Percentiles rank a stretch among this genome's conserved stretches.
Conservation (phyloP, 2,113 vertebrate genomes). For the Peromyscus polionotus region DNA sequence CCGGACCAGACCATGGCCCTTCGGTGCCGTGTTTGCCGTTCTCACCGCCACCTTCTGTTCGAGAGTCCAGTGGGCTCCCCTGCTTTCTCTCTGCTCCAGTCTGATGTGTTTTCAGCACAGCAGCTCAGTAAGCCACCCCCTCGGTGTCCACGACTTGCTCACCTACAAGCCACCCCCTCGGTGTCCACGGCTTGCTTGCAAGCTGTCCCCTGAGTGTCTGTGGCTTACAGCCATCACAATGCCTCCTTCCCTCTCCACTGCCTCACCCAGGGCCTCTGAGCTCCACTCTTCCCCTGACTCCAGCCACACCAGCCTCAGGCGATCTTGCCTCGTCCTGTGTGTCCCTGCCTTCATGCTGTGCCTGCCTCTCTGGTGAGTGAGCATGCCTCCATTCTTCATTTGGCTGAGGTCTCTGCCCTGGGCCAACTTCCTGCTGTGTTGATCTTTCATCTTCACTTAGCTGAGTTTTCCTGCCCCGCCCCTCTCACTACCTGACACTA, state of each 20-base stretch:
- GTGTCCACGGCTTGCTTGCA: too few species aligned
- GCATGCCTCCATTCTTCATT: rapidly evolving
- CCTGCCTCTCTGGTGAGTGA: background rate
- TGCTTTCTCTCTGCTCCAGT: background rate
- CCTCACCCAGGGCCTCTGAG: background rate
- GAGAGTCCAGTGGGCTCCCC: background rate
- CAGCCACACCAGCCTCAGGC: rapidly evolving
- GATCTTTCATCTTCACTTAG: background rate
- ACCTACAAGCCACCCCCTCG: background rate
- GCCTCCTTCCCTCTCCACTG: background rate
- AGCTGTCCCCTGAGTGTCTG: background rate
- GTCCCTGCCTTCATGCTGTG: background rate
- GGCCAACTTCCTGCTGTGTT: background rate
- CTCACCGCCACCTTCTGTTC: background rate
- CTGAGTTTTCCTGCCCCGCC: background rate
- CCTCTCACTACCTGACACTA: background rate
- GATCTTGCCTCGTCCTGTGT: background rate
- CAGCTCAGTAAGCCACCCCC: background rate
- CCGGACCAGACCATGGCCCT: background rate
- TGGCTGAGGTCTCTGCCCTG: background rate
- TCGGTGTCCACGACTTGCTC: too few species aligned
- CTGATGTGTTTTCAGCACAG: background rate
- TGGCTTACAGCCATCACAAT: background rate
- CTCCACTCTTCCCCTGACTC: background rate
- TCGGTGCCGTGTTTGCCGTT: background rate